Evolutionary conservation across 2,888 invertebrate species (phyloP), one percentile per base, ranked within the genome.

Genomic region (Ceramica pisi): DNA sequence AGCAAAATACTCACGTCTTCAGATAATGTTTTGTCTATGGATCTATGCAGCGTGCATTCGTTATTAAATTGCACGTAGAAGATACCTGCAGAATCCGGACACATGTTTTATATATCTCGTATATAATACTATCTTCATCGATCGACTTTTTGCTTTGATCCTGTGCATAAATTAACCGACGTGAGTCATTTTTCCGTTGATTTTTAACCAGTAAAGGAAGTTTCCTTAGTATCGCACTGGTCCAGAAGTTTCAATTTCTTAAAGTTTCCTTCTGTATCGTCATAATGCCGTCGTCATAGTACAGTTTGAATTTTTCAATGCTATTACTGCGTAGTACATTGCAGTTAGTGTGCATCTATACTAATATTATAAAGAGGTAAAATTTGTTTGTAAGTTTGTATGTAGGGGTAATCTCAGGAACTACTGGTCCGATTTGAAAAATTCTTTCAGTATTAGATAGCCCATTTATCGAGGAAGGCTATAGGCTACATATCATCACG

Each of bases 221-320:
- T 55, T 71, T 41, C 14, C 19, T 14, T 12, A 41, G 48, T 50
- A 44, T 38, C n/a, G 12, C 10, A 16, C 23, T 48, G 23, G 38
- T 38, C n/a, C 12, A 57, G n/a, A 48, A 68, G 59, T 61, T 65
- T 26, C 41, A 46, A 61, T 61, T 23, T 65, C 38, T 31, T 57
- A 48, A 31, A 55, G 5, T 61, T 76, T 61, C 50, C 65, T 65
- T 61, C 56, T 38, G 50, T 57, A 12, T 31, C 31, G 56, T 46
- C 35, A 59, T 50, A 16, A 31, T 38, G 19, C 19, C n/a, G n/a
- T n/a, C n/a, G n/a, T n/a, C n/a, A 31, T 60, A 46, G 19, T 46
- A 46, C 46, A 48, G 41, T 64, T 44, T 12, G 35, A 35, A 9
- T 57, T 48, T 67, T 41, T 16, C 12, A 46, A 23, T 41, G 16